phyloP scores from a whole-genome alignment of 2,797 vertebrate species.

The Falco concolor region DNA sequence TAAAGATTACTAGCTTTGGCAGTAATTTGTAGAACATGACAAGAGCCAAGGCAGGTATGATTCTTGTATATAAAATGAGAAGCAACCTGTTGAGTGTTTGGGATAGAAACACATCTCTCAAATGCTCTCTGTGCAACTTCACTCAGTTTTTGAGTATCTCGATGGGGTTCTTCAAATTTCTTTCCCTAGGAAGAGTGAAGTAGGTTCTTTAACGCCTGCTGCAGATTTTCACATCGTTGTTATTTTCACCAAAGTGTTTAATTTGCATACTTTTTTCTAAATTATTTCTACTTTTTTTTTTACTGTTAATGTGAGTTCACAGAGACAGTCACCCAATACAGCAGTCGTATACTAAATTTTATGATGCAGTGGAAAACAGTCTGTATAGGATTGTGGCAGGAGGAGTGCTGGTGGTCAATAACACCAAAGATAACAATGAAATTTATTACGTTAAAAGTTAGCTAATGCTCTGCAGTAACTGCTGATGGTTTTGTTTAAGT shows the following conservation, averaged over 20 bases:
- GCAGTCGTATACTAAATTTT: not conserved
- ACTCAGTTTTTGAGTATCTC: not conserved
- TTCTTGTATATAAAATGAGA: not conserved
- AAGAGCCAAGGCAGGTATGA: not conserved
- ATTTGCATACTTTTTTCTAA: not conserved
- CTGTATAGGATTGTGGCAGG: not conserved
- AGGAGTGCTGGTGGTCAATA: not conserved
- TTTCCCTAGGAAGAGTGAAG: not conserved
- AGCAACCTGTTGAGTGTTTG: not conserved
- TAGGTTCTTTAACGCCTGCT: not conserved
- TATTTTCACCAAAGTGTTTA: not conserved
- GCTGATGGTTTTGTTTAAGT: not conserved
- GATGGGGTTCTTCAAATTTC: not conserved
- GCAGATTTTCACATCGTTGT: not conserved
- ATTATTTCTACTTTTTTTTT: not conserved
- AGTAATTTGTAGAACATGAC: not conserved
- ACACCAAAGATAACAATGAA: not conserved
- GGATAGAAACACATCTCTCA: not conserved
- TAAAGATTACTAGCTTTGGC: not conserved
- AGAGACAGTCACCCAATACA: not conserved
- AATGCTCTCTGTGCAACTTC: not conserved
- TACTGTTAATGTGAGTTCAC: not conserved
- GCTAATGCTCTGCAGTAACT: not conserved
- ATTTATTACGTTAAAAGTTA: not conserved
- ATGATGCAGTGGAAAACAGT: not conserved